These are phyloP conservation scores for Odontomyia ornata DNA, from an alignment of 2,888 invertebrate genomes.

Conservation along the genomic window DNA sequence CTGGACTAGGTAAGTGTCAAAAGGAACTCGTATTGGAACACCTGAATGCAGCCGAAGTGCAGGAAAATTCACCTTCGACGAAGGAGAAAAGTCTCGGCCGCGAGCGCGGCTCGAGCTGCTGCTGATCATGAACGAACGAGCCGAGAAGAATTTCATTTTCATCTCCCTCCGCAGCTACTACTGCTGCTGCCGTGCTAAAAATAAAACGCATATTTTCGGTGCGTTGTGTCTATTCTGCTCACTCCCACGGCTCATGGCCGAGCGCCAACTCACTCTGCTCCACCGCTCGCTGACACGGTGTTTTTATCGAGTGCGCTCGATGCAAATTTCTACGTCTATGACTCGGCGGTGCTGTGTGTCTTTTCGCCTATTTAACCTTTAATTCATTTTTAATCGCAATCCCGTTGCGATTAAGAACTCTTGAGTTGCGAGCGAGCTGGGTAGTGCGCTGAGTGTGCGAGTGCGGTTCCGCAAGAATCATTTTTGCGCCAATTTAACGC, in stretches of 20 bases:
- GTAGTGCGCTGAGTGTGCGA: neutral
- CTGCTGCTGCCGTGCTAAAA: constrained; percentile 47
- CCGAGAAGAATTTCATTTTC: constrained; percentile 46
- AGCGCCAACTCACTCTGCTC: constrained; percentile 34
- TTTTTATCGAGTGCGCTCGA: constrained; percentile 41
- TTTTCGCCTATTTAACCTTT: constrained; percentile 7
- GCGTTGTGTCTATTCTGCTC: constrained; percentile 45
- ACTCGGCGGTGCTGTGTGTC: neutral
- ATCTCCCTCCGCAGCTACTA: constrained; percentile 23
- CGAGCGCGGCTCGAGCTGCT: neutral
- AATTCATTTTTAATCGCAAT: constrained; percentile 18
- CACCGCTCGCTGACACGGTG: constrained; percentile 13
- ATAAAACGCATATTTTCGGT: constrained; percentile 50
- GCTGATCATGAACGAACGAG: constrained; percentile 38
- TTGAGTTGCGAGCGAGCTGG: neutral
- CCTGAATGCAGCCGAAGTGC: constrained; percentile 25
- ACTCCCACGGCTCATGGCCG: neutral
- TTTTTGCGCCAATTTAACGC: constrained; percentile 20
- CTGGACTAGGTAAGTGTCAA: constrained; percentile 4
- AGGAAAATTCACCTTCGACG: constrained; percentile 27
- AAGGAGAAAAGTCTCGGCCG: constrained; percentile 16
- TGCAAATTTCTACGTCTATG: constrained; percentile 40
- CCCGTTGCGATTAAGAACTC: constrained; percentile 12
- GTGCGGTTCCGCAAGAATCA: neutral
- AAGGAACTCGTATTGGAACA: neutral